A percentile compares a stretch with the other conserved stretches of the same genome.
Conservation (phyloP, 2,113 vertebrate genomes). For the Oryzias celebensis region DNA sequence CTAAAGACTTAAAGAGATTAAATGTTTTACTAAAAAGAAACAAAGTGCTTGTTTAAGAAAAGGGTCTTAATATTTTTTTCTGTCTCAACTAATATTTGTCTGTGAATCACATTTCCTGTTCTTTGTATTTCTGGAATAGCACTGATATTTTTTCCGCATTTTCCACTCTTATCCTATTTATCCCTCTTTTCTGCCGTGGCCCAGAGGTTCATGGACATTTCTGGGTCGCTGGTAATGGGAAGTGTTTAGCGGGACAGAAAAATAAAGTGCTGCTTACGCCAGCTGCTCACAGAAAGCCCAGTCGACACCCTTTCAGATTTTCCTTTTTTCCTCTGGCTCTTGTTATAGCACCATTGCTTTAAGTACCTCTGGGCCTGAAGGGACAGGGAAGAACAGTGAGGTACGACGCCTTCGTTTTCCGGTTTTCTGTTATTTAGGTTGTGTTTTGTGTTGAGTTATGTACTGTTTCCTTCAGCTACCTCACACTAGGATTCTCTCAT, state of each 20-base stretch:
- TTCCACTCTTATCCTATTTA: slow-evolving; percentile 2
- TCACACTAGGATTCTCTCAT: too few species aligned
- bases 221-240: slow-evolving; percentile 54
- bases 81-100: neutral
- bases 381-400: neutral
- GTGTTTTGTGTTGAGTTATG: too few species aligned
- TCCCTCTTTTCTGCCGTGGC: slow-evolving; percentile 17
- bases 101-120: slow-evolving; percentile 33
- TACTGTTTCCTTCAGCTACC: too few species aligned
- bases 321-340: neutral
- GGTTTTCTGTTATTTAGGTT: too few species aligned
- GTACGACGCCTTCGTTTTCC: neutral
- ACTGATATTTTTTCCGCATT: neutral
- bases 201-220: slow-evolving; percentile 36
- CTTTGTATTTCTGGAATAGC: slow-evolving; percentile 2
- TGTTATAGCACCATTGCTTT: neutral
- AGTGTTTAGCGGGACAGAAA: slow-evolving; percentile 60
- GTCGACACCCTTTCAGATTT: slow-evolving; percentile 9
- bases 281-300: slow-evolving; percentile 41
- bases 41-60: slow-evolving; percentile 14
- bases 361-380: neutral
- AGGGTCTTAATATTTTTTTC: slow-evolving; percentile 2
- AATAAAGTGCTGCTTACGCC: slow-evolving; percentile 30
- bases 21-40: slow-evolving; percentile 35
- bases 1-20: slow-evolving; percentile 34